Evolutionary conservation across 2,888 invertebrate genomes (phyloP).

Genomic region (Cheilosia vulpina): DNA sequence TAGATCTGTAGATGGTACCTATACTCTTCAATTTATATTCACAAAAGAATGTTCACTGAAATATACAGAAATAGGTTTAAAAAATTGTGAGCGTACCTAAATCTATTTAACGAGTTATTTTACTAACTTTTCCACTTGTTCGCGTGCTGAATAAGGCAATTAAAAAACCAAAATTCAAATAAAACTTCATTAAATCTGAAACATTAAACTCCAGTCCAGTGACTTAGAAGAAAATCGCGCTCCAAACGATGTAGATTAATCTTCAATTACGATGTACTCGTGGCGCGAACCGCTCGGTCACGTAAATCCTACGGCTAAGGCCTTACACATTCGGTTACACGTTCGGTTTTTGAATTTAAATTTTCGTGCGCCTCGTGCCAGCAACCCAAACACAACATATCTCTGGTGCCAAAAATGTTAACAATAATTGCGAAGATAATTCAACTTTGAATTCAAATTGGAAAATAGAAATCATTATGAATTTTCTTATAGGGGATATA

Average conservation of each 20-base stretch:
- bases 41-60: too few relatives aligned
- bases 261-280: conserved; percentile 27
- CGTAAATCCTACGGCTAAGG: conserved; percentile 40
- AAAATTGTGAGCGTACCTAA: too few relatives aligned
- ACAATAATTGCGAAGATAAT: conserved; percentile 50
- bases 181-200: too few relatives aligned
- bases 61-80: too few relatives aligned
- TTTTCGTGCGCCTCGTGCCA: conserved; percentile 31
- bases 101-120: neutral
- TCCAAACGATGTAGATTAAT: conserved; percentile 24
- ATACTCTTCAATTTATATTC: too few relatives aligned
- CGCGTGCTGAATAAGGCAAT: too few relatives aligned
- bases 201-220: neutral
- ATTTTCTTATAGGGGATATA: conserved; percentile 1
- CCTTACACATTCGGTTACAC: too few relatives aligned
- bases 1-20: too few relatives aligned
- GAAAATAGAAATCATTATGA: conserved; percentile 40
- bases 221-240: neutral
- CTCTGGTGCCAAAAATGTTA: conserved; percentile 53
- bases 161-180: too few relatives aligned
- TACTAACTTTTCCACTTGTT: neutral
- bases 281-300: conserved; percentile 6
- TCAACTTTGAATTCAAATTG: conserved; percentile 38
- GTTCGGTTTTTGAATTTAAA: conserved; percentile 43
- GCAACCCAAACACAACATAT: conserved; percentile 3